Evolutionary conservation across 1,140 invertebrate genomes (phyloP).

Genomic region (Zeugodacus cucurbitae): DNA sequence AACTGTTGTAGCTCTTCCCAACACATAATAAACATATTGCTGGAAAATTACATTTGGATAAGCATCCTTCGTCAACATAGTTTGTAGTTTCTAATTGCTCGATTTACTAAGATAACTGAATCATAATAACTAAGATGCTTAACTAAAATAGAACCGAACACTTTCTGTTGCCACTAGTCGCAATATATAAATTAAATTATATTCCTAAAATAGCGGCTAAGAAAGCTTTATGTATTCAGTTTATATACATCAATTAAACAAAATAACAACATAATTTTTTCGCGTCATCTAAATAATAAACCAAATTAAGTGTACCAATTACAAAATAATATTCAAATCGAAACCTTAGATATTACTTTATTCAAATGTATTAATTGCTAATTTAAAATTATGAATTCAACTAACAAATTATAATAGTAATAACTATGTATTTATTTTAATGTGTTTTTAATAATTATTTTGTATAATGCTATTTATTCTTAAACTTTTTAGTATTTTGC

Average conservation of each 20-base stretch:
- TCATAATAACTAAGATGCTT: background rate
- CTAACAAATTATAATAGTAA: no score
- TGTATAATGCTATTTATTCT: background rate
- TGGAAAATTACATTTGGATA: background rate
- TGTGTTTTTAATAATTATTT: background rate
- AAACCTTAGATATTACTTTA: no score
- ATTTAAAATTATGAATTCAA: no score
- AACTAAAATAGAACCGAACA: no score
- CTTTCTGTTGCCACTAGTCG: no score
- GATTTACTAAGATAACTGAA: background rate
- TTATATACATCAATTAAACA: background rate
- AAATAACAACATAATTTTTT: background rate
- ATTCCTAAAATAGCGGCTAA: no score
- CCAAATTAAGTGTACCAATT: background rate
- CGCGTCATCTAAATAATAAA: background rate
- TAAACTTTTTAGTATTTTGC: background rate
- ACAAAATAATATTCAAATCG: background rate
- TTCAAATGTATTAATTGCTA: no score
- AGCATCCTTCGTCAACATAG: background rate
- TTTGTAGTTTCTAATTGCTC: background rate
- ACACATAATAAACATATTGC: background rate
- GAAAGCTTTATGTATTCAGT: no score
- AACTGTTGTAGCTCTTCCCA: no score
- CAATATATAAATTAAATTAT: no score
- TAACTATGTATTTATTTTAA: background rate